These are phyloP conservation scores for Calypte anna DNA, from an alignment of 2,113 vertebrate species.

Conservation along the genomic window DNA sequence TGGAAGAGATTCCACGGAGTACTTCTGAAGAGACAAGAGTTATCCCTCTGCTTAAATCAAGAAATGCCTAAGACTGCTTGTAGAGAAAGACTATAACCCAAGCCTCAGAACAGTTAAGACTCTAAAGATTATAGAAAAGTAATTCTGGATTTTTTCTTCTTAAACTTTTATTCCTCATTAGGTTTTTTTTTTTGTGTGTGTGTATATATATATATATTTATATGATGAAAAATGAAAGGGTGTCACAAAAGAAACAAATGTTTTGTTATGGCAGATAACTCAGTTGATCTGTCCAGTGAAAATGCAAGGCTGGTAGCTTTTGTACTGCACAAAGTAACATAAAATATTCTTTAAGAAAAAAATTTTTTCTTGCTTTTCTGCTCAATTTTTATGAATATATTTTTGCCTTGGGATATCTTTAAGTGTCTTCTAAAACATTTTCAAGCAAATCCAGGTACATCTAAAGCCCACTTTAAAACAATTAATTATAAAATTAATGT, in stretches of 20 bases:
- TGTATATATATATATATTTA: not conserved
- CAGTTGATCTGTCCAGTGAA: not conserved
- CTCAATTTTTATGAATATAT: not conserved
- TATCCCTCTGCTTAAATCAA: not conserved
- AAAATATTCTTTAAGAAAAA: not conserved
- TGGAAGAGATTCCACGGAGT: not conserved
- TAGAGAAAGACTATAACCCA: not conserved
- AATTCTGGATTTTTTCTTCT: not conserved
- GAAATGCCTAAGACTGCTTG: not conserved
- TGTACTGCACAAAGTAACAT: not conserved
- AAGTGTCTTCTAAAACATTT: not conserved
- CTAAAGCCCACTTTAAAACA: not conserved
- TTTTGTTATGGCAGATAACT: not conserved
- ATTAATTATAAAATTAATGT: not conserved
- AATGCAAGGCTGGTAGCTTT: not conserved
- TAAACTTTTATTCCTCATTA: not conserved
- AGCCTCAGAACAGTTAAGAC: not conserved
- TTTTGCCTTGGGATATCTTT: not conserved
- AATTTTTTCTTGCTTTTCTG: not conserved
- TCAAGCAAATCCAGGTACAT: not conserved
- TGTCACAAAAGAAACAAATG: not conserved
- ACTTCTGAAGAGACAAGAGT: not conserved
- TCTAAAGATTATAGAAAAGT: not conserved
- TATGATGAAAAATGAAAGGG: not conserved
- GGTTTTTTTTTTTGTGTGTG: not conserved